These are phyloP conservation scores for Melanophora roralis DNA, from an alignment of 2,888 invertebrate species.

Conservation along the genomic window DNA sequence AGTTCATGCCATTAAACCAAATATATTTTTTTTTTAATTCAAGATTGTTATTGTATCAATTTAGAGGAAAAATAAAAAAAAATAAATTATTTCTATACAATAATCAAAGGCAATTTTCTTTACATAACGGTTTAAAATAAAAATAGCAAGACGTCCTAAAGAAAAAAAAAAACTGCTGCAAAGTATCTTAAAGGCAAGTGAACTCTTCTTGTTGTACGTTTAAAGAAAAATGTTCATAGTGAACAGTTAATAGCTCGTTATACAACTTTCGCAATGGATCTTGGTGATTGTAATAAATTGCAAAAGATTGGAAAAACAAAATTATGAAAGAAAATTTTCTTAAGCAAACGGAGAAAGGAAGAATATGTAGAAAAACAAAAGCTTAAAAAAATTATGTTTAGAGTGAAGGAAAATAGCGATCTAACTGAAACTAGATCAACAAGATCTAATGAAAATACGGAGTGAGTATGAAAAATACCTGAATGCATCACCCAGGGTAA, in stretches of 20 bases:
- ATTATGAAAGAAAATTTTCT: slow-evolving; percentile 26
- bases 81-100: too few species aligned
- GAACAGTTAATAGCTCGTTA: slow-evolving; percentile 48
- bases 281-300: slow-evolving; percentile 38
- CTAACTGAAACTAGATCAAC: slow-evolving; percentile 59
- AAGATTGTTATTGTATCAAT: slow-evolving; percentile 6
- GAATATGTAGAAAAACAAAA: not conserved
- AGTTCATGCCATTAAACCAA: not conserved
- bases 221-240: slow-evolving; percentile 17
- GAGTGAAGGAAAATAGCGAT: slow-evolving; percentile 31
- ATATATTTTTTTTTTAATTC: not conserved
- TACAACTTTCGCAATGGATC: slow-evolving; percentile 57
- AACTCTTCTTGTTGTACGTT: not conserved
- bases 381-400: not conserved
- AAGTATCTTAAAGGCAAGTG: slow-evolving; percentile 18
- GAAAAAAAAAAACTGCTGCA: slow-evolving; percentile 1
- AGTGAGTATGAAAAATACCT: too few species aligned
- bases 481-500: not conserved
- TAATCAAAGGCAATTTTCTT: too few species aligned
- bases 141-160: slow-evolving; percentile 5
- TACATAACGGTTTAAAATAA: slow-evolving; percentile 39
- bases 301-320: not conserved
- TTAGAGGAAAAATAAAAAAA: too few species aligned
- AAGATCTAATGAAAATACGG: slow-evolving; percentile 48
- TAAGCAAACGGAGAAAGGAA: slow-evolving; percentile 28